phyloP scores from a whole-genome alignment of 2,888 invertebrate species.

The Andrena praecox region DNA sequence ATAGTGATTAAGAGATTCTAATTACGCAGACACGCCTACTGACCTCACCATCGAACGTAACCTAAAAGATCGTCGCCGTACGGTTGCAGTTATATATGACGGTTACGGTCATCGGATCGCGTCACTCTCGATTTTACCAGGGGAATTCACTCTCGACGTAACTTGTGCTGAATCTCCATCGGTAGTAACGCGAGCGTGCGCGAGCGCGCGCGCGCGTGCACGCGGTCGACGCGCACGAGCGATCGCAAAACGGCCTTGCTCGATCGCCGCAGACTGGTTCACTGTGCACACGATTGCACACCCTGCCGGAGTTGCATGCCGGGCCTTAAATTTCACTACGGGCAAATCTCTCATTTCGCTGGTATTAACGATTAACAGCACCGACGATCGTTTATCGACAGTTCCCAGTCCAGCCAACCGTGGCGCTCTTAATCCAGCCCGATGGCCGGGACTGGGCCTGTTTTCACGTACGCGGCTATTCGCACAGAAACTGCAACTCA shows the following conservation, averaged over 20 bases:
- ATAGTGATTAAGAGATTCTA: background rate
- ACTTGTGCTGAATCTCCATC: slow-evolving; percentile 70
- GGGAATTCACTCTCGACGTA: slow-evolving; percentile 76
- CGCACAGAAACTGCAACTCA: background rate
- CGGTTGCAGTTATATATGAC: slow-evolving; percentile 65
- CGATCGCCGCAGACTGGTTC: slow-evolving; percentile 58
- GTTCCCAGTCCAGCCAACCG: slow-evolving; percentile 25
- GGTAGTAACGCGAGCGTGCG: slow-evolving; percentile 50
- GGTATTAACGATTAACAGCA: slow-evolving; percentile 52
- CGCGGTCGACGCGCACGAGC: slow-evolving; percentile 72
- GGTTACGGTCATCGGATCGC: slow-evolving; percentile 66
- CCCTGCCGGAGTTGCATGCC: slow-evolving; percentile 15
- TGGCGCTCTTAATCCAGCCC: slow-evolving; percentile 51
- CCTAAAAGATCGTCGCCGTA: background rate
- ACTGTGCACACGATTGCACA: slow-evolving; percentile 49
- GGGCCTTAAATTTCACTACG: slow-evolving; percentile 57
- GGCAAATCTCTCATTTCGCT: slow-evolving; percentile 55
- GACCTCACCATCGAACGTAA: background rate
- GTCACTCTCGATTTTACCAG: slow-evolving; percentile 78
- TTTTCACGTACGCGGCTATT: slow-evolving; percentile 23
- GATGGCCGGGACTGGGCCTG: slow-evolving; percentile 24
- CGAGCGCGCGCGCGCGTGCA: slow-evolving; percentile 28
- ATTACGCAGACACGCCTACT: background rate
- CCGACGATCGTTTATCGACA: slow-evolving; percentile 37
- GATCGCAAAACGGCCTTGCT: slow-evolving; percentile 77